phyloP scores from a whole-genome alignment of 2,888 invertebrate species.

The Drosophila mettleri region DNA sequence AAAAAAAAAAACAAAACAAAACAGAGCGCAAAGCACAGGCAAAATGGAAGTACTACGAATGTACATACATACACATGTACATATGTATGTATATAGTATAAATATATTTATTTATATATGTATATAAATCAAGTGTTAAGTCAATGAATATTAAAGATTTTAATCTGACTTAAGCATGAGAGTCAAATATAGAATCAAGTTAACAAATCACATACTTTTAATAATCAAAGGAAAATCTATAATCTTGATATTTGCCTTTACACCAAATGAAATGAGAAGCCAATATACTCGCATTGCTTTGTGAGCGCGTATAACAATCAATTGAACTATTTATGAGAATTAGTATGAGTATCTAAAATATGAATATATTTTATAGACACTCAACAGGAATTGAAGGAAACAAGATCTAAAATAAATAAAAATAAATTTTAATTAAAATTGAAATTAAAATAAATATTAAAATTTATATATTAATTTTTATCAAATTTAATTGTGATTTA shows the following conservation, averaged over 20 bases:
- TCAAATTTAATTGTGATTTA: neutral
- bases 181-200: neutral
- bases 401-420: neutral
- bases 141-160: conserved; percentile 6
- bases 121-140: neutral
- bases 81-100: neutral
- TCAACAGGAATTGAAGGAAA: neutral
- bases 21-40: too few species aligned
- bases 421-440: neutral
- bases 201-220: too few species aligned
- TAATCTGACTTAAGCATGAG: conserved; percentile 3
- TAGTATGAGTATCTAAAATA: neutral
- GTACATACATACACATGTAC: too few species aligned
- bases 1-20: too few species aligned
- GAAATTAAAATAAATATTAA: neutral
- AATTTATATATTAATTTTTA: neutral
- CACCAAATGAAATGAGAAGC: too few species aligned
- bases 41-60: neutral
- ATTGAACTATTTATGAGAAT: neutral
- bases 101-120: neutral
- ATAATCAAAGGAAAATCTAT: too few species aligned
- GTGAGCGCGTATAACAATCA: too few species aligned
- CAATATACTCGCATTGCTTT: neutral
- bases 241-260: too few species aligned
- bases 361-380: neutral